Evolutionary conservation across 1,140 invertebrate species (phyloP).

Genomic region (Cotesia typhae): DNA sequence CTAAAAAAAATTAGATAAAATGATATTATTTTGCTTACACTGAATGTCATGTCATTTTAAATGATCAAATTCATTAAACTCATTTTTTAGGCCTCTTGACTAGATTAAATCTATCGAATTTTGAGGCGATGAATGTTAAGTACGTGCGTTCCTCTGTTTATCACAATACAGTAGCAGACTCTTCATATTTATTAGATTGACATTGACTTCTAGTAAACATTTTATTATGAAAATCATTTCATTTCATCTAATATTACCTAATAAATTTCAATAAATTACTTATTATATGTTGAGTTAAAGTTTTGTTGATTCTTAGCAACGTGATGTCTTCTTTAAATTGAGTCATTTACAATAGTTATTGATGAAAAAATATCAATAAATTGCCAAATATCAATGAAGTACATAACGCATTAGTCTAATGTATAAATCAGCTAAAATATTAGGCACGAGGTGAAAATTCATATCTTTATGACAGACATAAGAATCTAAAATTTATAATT

Average conservation of each 20-base stretch:
- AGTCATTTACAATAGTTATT: neutral
- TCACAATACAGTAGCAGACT: slow-evolving; percentile 36
- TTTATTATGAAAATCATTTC: no score
- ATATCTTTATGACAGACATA: slow-evolving; percentile 38
- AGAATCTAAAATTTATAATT: slow-evolving; percentile 30
- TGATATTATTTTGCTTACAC: no score
- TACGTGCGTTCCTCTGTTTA: slow-evolving; percentile 35
- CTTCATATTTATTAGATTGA: neutral
- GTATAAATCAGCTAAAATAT: slow-evolving; percentile 42
- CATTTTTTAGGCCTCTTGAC: slow-evolving; percentile 1
- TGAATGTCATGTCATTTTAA: no score
- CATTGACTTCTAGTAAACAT: no score
- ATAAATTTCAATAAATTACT: slow-evolving; percentile 3
- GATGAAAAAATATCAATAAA: neutral
- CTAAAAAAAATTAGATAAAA: no score
- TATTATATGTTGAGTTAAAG: neutral
- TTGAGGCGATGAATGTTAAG: slow-evolving; percentile 23
- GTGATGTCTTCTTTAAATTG: no score
- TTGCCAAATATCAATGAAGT: slow-evolving; percentile 24
- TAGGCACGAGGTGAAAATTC: slow-evolving; percentile 58
- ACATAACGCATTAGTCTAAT: slow-evolving; percentile 15
- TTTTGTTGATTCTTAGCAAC: no score
- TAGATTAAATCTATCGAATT: slow-evolving; percentile 4
- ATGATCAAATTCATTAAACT: no score
- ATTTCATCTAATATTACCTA: slow-evolving; percentile 2